Percentiles rank a stretch among this genome's conserved stretches.
Evolutionary conservation across 30 jellyfish, hydroid and myxozoan genomes (phyloP).

Genomic region (Clytia hemisphaerica): DNA sequence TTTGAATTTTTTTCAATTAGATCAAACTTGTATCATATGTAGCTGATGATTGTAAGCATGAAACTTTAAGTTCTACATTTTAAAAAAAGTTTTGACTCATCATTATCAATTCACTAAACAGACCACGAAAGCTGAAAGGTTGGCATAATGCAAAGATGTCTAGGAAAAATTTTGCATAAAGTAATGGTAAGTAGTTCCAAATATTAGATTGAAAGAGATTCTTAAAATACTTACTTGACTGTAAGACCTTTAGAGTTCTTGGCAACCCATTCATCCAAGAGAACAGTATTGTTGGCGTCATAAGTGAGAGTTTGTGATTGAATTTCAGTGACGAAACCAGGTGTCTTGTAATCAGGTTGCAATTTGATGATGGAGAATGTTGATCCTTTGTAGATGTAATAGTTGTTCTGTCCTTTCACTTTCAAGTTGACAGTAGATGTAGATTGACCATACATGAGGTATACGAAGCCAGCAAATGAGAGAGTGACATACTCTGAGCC

Average conservation of each 20-base stretch:
- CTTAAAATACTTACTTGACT: too few relatives aligned
- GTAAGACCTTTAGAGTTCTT: constrained; percentile 48
- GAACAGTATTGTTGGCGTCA: constrained; percentile 33
- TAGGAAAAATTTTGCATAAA: too few relatives aligned
- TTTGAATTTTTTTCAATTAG: too few relatives aligned
- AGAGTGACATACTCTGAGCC: constrained; percentile 29
- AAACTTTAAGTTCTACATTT: too few relatives aligned
- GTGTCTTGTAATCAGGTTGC: constrained; percentile 78
- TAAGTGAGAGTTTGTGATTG: constrained; percentile 8
- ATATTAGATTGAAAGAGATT: too few relatives aligned
- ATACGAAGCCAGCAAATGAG: constrained; percentile 68
- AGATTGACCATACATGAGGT: constrained; percentile 70
- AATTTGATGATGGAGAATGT: constrained; percentile 60
- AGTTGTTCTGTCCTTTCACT: constrained; percentile 44
- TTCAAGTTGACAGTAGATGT: constrained; percentile 26
- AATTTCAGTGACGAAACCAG: constrained; percentile 63
- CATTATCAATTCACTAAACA: too few relatives aligned
- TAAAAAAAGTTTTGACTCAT: too few relatives aligned
- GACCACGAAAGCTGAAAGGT: too few relatives aligned
- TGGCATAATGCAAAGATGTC: too few relatives aligned
- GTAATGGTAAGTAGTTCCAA: too few relatives aligned
- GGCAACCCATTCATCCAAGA: constrained; percentile 44
- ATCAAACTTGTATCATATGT: too few relatives aligned
- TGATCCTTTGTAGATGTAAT: constrained; percentile 37
- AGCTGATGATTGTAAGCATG: too few relatives aligned